Conservation (phyloP, 2,797 vertebrate species). For the Syngnathus rostellatus region DNA sequence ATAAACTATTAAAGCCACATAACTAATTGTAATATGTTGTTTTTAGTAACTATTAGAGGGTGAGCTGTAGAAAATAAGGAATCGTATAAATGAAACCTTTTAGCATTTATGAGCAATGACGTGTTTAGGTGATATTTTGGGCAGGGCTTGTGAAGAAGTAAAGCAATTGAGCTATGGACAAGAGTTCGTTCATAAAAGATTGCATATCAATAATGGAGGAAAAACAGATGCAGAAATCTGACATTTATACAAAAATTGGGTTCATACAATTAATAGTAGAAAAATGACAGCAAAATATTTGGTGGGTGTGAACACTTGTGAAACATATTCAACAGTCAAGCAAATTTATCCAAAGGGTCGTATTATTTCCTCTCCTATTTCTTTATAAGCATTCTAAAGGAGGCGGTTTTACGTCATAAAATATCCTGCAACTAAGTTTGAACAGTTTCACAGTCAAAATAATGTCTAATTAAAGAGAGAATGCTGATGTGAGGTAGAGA, state of each 20-base stretch:
- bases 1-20: background rate
- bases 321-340: background rate
- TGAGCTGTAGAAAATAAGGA: background rate
- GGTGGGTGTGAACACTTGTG: background rate
- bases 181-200: background rate
- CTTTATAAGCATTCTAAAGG: background rate
- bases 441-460: slow-evolving; percentile 3
- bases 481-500: background rate
- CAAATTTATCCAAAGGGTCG: background rate
- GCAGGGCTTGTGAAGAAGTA: no score
- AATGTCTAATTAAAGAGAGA: background rate
- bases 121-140: no score
- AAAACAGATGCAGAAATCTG: slow-evolving; percentile 33
- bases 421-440: background rate
- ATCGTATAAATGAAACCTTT: no score
- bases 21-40: background rate
- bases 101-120: no score
- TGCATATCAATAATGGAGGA: slow-evolving; percentile 16
- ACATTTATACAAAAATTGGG: slow-evolving; percentile 37
- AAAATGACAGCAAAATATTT: slow-evolving; percentile 3
- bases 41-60: background rate
- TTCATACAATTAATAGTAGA: slow-evolving; percentile 3
- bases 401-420: background rate
- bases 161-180: no score
- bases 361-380: background rate